Base-by-base conservation (phyloP, 2,888 invertebrate genomes). In the Chalcis sispes region DNA sequence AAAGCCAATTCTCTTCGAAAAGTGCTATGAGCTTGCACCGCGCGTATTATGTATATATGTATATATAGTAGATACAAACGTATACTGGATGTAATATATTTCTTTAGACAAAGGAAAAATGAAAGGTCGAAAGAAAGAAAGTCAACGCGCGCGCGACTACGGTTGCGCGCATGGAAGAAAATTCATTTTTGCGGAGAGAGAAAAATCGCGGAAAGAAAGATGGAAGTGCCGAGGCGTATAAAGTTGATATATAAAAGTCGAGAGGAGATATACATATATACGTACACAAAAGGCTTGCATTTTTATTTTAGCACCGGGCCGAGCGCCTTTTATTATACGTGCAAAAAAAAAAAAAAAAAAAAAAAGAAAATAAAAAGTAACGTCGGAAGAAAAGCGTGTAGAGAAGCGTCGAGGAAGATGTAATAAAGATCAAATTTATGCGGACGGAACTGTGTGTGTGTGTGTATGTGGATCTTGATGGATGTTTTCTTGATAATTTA, bases 281-380 rank as follows among this genome's bases (percentile, higher is more conserved):
- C n/a, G n/a, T n/a, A n/a, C 23, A 32, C 36, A 36, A 48, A 48
- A 50, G 61, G 52, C 5, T 40, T 15, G 58, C 59, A 66, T 73
- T 73, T 52, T 13, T 36, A 65, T 59, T 66, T 66, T 54, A 59
- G 50, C 59, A 42, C n/a, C 18, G 29, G 5, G 7, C n/a, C 23
- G 20, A 50, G 42, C 25, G 48, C 20, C n/a, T 72, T 72, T 72
- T 65, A 72, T 59, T 50, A 58, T 58, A 8, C 58, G 29, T 56
- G 58, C 36, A 65, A 58, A 58, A 48, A 36, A 65, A 48, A 72
- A n/a, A n/a, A n/a, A n/a, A n/a, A n/a, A n/a, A n/a, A n/a, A n/a
- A 36, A 36, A 4, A 5, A 25, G 29, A n/a, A 10, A 0, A 18
- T 1, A 13, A 18, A 8, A 18, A 20, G n/a, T n/a, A n/a, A 59